Percentiles rank a stretch among this genome's conserved stretches.
Conservation (phyloP, 2,888 invertebrate genomes). For the Escarpia spicata region DNA sequence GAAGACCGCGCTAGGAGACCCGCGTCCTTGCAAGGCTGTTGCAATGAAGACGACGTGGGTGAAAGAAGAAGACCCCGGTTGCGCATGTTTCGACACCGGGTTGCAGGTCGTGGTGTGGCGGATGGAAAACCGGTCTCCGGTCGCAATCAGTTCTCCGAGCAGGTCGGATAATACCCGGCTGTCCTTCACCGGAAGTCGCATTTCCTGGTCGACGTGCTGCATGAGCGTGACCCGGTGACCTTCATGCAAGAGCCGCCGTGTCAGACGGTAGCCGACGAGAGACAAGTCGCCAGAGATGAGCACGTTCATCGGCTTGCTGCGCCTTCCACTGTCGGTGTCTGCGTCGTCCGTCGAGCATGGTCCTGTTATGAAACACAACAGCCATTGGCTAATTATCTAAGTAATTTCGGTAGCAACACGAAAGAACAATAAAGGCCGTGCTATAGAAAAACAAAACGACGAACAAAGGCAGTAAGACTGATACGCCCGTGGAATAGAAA, state of each 20-base stretch:
- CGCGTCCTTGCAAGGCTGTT: not conserved
- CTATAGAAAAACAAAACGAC: not conserved
- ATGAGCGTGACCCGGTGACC: slow-evolving; percentile 21
- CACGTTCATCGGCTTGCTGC: not conserved
- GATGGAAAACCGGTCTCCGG: not conserved
- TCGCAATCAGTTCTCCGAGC: not conserved
- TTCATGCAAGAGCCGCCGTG: not conserved
- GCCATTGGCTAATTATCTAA: no score
- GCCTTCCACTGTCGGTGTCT: not conserved
- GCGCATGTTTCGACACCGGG: not conserved
- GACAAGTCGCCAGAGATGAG: not conserved
- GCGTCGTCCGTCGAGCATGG: not conserved
- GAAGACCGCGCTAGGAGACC: not conserved
- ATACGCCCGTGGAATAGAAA: no score
- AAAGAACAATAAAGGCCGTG: not conserved
- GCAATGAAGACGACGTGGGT: not conserved
- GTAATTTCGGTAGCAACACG: not conserved
- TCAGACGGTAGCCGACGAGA: not conserved
- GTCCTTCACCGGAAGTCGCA: not conserved
- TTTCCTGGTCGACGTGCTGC: slow-evolving; percentile 12
- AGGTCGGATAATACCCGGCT: not conserved
- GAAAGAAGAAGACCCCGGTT: not conserved
- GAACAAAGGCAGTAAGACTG: no score
- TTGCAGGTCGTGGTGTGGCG: not conserved
- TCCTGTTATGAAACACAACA: not conserved